Conservation (phyloP, 2,888 invertebrate genomes). For the Drosophila limbata region DNA sequence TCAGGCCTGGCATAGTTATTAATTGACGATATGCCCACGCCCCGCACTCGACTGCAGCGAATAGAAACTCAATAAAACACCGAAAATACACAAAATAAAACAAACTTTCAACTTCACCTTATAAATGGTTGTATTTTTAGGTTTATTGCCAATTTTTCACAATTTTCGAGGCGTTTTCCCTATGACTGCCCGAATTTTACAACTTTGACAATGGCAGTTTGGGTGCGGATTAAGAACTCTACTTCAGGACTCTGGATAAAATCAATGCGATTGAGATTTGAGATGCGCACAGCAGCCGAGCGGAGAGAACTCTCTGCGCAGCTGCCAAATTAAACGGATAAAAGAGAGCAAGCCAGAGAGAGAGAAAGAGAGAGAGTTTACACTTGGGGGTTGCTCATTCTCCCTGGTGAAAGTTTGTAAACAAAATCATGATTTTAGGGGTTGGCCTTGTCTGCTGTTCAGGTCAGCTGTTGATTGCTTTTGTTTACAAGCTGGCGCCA, state of each 20-base stretch:
- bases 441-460: conserved; percentile 49
- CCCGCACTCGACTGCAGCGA: conserved; percentile 11
- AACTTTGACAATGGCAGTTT: conserved; percentile 65
- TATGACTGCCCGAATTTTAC: conserved; percentile 39
- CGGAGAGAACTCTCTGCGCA: conserved; percentile 14
- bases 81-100: neutral
- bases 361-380: neutral
- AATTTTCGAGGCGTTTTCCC: conserved; percentile 34
- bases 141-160: conserved; percentile 31
- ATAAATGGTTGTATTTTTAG: conserved; percentile 7
- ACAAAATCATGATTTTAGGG: conserved; percentile 54
- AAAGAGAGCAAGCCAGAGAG: conserved; percentile 26
- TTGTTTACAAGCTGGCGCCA: conserved; percentile 46
- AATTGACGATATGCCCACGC: conserved; percentile 33
- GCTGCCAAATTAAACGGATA: conserved; percentile 15
- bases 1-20: conserved; percentile 45
- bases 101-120: conserved; percentile 44
- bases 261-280: conserved; percentile 69
- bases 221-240: conserved; percentile 78
- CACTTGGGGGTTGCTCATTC: conserved; percentile 35
- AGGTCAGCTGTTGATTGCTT: conserved; percentile 46
- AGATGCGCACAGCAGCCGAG: conserved; percentile 70
- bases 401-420: conserved; percentile 51
- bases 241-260: conserved; percentile 76
- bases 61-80: conserved; percentile 4